Conservation (phyloP, 2,797 vertebrate species). For the Cirrhinus molitorella region DNA sequence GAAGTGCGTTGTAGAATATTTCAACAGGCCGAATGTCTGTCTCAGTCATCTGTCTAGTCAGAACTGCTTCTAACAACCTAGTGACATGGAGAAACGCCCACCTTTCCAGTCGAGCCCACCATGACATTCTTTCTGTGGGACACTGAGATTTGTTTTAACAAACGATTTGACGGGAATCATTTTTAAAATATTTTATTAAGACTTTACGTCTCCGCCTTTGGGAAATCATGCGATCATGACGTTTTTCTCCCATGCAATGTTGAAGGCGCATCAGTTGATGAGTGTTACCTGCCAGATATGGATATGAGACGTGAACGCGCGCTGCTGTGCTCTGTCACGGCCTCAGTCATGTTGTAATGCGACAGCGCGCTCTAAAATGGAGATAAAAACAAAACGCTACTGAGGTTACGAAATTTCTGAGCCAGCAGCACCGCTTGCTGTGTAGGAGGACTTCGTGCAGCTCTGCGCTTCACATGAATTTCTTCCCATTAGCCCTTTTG, state of each 20-base stretch:
- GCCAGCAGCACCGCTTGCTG: slow-evolving; percentile 80
- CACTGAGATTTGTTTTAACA: background rate
- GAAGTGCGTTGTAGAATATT: background rate
- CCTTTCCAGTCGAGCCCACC: background rate
- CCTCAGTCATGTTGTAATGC: slow-evolving; percentile 67
- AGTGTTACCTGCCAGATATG: slow-evolving; percentile 74
- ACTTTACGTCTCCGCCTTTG: background rate
- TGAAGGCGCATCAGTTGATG: slow-evolving; percentile 67
- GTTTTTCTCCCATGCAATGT: slow-evolving; percentile 63
- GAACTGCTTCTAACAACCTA: background rate
- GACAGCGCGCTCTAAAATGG: slow-evolving; percentile 73
- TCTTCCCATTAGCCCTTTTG: background rate
- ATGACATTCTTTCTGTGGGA: background rate
- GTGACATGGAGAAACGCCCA: slow-evolving; percentile 36
- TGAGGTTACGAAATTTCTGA: slow-evolving; percentile 56
- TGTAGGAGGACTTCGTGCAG: slow-evolving; percentile 77
- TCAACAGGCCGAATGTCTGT: background rate
- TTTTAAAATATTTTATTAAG: slow-evolving; percentile 3
- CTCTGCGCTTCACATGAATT: background rate
- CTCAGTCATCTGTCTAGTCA: background rate
- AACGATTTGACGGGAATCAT: slow-evolving; percentile 1
- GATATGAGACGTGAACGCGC: slow-evolving; percentile 62
- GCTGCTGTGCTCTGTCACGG: slow-evolving; percentile 67
- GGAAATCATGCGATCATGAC: slow-evolving; percentile 1
- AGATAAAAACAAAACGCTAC: slow-evolving; percentile 67